phyloP scores from a whole-genome alignment of 2,113 vertebrate species.

The Sylvilagus bachmani region DNA sequence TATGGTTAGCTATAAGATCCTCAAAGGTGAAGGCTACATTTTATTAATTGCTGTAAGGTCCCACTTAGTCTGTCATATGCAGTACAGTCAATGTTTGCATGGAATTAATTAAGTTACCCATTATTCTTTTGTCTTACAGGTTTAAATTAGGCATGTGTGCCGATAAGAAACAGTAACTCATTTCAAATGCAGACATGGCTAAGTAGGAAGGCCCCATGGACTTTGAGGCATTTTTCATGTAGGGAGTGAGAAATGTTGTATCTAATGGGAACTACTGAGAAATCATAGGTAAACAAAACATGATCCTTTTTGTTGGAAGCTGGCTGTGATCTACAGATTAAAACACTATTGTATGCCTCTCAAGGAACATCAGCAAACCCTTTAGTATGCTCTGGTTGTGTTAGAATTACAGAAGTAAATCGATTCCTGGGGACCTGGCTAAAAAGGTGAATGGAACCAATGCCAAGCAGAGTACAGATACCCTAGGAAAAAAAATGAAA shows the following conservation, averaged over 20 bases:
- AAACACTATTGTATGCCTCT: constrained; percentile 43
- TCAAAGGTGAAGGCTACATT: neutral
- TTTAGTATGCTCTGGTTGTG: neutral
- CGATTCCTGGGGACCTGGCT: neutral
- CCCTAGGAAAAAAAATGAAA: neutral
- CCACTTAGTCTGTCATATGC: neutral
- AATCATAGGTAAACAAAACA: constrained; percentile 74
- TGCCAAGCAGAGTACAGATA: constrained; percentile 1
- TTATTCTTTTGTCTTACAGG: constrained; percentile 51
- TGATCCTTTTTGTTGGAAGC: constrained; percentile 74
- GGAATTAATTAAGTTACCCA: constrained; percentile 32
- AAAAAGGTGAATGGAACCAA: neutral
- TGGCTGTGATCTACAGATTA: constrained; percentile 67
- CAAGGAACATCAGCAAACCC: constrained; percentile 20
- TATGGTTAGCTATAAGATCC: neutral
- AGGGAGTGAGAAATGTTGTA: constrained; percentile 67
- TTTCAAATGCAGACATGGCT: constrained; percentile 53
- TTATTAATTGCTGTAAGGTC: constrained; percentile 13
- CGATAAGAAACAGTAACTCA: constrained; percentile 60
- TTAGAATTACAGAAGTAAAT: constrained; percentile 1
- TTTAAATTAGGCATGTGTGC: neutral
- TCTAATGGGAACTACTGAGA: constrained; percentile 64
- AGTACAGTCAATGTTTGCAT: neutral
- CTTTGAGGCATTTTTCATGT: constrained; percentile 60
- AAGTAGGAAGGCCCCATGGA: neutral